Evolutionary conservation across 1,140 invertebrate species (phyloP).

Genomic region (Bombus impatiens): DNA sequence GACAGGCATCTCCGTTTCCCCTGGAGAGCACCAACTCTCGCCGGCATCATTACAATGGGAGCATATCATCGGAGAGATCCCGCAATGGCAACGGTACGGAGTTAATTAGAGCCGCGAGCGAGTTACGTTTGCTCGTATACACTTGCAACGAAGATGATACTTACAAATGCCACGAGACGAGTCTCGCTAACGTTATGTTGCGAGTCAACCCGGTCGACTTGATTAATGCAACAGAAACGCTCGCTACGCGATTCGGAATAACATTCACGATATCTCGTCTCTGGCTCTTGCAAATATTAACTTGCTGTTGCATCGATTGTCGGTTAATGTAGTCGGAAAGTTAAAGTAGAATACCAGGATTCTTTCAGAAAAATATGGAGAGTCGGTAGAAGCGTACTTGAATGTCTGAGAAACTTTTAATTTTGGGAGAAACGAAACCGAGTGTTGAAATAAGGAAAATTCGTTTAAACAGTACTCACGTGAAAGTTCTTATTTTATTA

Average conservation of each 20-base stretch:
- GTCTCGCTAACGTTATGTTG: slow-evolving; percentile 44
- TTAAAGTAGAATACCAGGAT: background rate
- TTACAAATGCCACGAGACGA: slow-evolving; percentile 53
- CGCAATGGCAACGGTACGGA: slow-evolving; percentile 74
- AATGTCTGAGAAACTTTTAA: background rate
- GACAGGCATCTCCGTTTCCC: slow-evolving; percentile 87
- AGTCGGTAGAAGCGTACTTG: background rate
- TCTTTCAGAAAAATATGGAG: background rate
- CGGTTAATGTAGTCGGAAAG: background rate
- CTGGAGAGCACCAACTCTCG: slow-evolving; percentile 86
- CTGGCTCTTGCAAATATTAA: slow-evolving; percentile 30
- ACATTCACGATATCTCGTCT: slow-evolving; percentile 4
- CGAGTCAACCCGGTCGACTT: background rate
- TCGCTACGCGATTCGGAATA: slow-evolving; percentile 16
- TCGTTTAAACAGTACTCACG: too few species aligned
- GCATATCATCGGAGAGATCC: slow-evolving; percentile 74
- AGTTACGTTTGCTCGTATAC: slow-evolving; percentile 18
- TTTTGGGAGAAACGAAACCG: background rate
- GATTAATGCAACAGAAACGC: slow-evolving; percentile 31
- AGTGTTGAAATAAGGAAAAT: too few species aligned
- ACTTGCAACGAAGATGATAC: slow-evolving; percentile 48
- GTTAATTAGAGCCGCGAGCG: slow-evolving; percentile 62
- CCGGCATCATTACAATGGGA: slow-evolving; percentile 81
- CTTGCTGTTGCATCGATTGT: background rate
- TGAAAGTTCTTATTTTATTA: too few species aligned